Evolutionary conservation across 2,113 vertebrate genomes (phyloP).

Genomic region (Centropus bengalensis): DNA sequence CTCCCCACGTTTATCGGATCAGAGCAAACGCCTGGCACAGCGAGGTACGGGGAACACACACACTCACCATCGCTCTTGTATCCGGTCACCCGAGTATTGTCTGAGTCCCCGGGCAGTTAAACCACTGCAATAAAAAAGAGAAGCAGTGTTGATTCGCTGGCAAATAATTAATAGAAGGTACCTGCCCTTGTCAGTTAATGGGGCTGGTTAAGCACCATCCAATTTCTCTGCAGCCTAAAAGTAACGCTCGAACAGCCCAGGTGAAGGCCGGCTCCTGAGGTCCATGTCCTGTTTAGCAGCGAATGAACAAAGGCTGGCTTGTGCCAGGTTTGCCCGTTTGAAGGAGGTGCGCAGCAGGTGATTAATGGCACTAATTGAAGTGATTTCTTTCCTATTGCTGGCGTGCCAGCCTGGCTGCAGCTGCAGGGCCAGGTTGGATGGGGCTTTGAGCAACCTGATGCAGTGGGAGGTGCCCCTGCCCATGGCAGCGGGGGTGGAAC

Average conservation of each 20-base stretch:
- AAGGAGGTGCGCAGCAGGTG: background rate
- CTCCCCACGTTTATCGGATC: background rate
- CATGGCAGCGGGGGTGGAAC: no score
- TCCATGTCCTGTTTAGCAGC: background rate
- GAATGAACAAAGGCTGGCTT: background rate
- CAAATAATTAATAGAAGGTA: constrained; percentile 7
- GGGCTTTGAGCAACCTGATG: no score
- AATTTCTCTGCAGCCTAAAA: background rate
- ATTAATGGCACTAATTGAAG: background rate
- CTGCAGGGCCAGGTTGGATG: background rate
- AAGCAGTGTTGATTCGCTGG: background rate
- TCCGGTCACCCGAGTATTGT: background rate
- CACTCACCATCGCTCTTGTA: constrained; percentile 38
- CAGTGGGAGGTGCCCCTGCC: no score
- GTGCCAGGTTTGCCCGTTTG: no score
- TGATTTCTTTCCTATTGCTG: background rate
- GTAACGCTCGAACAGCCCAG: background rate
- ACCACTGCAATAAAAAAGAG: constrained; percentile 28
- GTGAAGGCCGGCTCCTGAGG: accelerated
- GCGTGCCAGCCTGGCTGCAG: background rate
- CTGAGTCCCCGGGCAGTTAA: background rate
- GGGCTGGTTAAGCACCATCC: background rate
- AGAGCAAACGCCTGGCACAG: background rate
- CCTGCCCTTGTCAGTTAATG: background rate
- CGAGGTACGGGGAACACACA: background rate